Conservation (phyloP, 2,113 vertebrate genomes). For the Hiodon tergisus region DNA sequence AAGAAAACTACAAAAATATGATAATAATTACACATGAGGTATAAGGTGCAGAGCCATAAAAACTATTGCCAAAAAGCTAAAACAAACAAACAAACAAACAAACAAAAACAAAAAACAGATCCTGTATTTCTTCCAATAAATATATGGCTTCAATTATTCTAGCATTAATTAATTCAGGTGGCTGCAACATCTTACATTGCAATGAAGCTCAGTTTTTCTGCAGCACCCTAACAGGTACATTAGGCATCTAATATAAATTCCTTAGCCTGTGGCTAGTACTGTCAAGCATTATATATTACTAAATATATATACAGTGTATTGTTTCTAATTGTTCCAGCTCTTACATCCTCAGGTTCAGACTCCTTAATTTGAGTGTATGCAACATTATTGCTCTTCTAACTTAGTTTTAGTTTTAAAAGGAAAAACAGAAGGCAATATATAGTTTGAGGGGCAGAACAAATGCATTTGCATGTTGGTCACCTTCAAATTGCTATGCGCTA, state of each 20-base stretch:
- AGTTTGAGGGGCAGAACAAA: not conserved
- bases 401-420: no score
- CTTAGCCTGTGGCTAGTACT: conserved; percentile 9
- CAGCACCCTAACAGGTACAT: conserved; percentile 35
- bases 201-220: conserved; percentile 41
- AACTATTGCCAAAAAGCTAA: not conserved
- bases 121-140: not conserved
- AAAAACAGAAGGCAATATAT: no score
- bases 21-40: no score
- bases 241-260: conserved; percentile 39
- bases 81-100: not conserved
- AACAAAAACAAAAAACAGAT: not conserved
- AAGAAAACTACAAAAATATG: no score
- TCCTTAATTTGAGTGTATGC: not conserved
- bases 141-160: not conserved
- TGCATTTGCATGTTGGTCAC: no score
- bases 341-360: no score
- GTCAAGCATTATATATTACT: not conserved
- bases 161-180: not conserved
- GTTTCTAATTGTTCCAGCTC: no score
- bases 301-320: no score
- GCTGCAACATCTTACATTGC: conserved; percentile 30
- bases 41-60: no score
- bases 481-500: no score
- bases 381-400: not conserved